Conservation (phyloP, 2,113 vertebrate genomes). For the Hylia prasina region DNA sequence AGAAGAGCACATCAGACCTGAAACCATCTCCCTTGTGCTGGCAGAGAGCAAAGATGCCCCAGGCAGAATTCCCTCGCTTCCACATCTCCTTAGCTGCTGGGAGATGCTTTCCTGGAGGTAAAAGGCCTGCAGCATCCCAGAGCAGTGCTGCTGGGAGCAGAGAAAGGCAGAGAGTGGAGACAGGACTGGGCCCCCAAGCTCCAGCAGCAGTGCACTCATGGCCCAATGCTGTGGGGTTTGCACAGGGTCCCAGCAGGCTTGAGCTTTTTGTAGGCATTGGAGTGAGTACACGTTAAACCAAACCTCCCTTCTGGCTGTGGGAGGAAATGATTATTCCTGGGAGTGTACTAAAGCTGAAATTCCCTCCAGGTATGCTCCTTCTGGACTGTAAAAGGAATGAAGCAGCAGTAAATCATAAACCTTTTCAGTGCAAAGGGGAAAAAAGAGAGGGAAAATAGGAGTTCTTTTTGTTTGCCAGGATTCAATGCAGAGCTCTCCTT, state of each 20-base stretch:
- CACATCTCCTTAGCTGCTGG: neutral
- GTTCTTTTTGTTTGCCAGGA: neutral
- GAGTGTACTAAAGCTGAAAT: neutral
- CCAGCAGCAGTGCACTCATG: fast-evolving
- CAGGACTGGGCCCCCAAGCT: neutral
- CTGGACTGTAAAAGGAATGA: neutral
- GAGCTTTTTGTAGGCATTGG: neutral
- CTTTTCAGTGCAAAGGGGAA: neutral
- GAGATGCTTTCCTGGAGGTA: neutral
- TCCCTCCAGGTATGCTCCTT: neutral
- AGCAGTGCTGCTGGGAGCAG: neutral
- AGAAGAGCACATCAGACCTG: fast-evolving
- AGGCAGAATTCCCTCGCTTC: neutral
- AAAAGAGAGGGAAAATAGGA: neutral
- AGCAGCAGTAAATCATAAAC: neutral
- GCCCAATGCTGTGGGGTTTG: neutral
- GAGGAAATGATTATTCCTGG: neutral
- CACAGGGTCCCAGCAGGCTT: neutral
- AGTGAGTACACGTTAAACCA: neutral
- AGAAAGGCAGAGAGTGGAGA: neutral
- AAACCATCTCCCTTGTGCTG: fast-evolving
- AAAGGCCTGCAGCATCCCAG: neutral
- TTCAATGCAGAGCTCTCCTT: neutral
- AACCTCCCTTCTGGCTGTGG: neutral
- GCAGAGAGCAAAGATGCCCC: neutral